Evolutionary conservation across 2,888 invertebrate genomes (phyloP).

Genomic region (Mythimna ferrago): DNA sequence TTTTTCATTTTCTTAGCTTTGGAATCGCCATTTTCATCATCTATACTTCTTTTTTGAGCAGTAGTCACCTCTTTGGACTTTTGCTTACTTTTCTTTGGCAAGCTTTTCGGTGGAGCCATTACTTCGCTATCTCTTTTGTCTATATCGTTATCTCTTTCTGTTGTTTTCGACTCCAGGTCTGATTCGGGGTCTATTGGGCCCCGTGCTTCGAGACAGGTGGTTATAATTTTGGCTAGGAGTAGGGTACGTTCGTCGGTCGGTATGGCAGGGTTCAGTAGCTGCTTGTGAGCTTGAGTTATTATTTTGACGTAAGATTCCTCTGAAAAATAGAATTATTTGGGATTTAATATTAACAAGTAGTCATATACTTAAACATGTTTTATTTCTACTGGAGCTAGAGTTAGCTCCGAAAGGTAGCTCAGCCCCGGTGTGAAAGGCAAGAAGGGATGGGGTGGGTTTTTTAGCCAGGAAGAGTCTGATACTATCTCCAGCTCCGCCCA

Average conservation of each 20-base stretch:
- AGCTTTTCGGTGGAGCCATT: conserved; percentile 83
- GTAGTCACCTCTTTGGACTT: conserved; percentile 67
- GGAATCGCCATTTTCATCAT: conserved; percentile 20
- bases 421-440: too few relatives aligned
- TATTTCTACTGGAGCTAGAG: too few relatives aligned
- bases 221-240: conserved; percentile 79
- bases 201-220: conserved; percentile 78
- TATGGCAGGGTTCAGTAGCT: conserved; percentile 76
- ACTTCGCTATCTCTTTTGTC: conserved; percentile 69
- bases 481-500: too few relatives aligned
- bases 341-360: too few relatives aligned
- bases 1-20: conserved; percentile 43
- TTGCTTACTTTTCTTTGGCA: conserved; percentile 78
- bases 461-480: too few relatives aligned
- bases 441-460: too few relatives aligned
- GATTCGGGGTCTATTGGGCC: conserved; percentile 71
- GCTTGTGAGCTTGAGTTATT: conserved; percentile 76
- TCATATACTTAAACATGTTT: too few relatives aligned
- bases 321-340: conserved; percentile 66
- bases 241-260: conserved; percentile 80
- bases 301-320: conserved; percentile 79
- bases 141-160: conserved; percentile 54
- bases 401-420: too few relatives aligned
- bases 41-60: conserved; percentile 46
- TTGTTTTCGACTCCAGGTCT: conserved; percentile 60